phyloP scores from a whole-genome alignment of 2,797 vertebrate genomes.

The Phyllotis vaccarum region DNA sequence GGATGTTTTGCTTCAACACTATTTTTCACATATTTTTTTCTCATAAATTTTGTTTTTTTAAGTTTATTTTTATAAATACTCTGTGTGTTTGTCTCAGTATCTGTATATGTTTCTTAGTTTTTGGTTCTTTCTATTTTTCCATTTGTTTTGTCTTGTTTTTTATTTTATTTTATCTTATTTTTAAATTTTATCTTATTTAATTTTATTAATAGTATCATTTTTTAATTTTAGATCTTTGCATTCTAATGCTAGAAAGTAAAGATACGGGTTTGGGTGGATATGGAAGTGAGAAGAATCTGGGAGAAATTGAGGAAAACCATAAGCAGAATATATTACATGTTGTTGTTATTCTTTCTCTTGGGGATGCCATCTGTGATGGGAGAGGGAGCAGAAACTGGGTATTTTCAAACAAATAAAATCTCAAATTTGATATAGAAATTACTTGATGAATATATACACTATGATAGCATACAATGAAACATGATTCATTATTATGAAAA shows the following conservation, averaged over 20 bases:
- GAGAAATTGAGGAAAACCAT: background rate
- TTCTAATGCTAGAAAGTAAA: background rate
- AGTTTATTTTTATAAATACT: no score
- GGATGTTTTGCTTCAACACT: no score
- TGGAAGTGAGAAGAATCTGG: background rate
- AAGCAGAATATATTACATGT: background rate
- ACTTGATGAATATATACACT: background rate
- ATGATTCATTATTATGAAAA: background rate
- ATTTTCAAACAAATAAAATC: background rate
- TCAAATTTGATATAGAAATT: background rate
- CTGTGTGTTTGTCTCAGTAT: background rate
- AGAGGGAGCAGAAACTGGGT: background rate
- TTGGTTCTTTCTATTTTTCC: background rate
- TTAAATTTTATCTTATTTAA: background rate
- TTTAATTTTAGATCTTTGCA: background rate
- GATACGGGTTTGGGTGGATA: background rate
- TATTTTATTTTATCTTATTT: no score
- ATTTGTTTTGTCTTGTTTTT: background rate
- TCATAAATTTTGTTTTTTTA: no score
- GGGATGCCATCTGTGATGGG: no score
- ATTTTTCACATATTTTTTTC: no score
- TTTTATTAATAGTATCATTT: background rate
- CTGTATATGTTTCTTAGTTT: background rate
- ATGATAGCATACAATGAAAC: background rate
- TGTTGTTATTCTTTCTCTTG: no score